Evolutionary conservation across 2,797 vertebrate species (phyloP), one percentile per base, ranked within the genome.

Genomic region (Epinephelus awoara): DNA sequence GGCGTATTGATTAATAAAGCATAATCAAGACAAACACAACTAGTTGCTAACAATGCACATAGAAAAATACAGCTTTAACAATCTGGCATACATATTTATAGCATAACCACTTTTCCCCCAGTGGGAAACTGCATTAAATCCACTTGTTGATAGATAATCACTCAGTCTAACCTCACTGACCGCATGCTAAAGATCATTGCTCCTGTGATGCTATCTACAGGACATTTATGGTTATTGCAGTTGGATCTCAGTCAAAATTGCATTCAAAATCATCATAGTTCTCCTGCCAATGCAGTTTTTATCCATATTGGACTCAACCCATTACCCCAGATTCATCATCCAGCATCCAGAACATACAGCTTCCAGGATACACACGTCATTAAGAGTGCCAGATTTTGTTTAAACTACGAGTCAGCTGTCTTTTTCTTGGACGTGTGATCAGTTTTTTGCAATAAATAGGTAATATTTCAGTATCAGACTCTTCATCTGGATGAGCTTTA

Each of bases 191-290:
- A 66, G n/a, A 59, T 1, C 27, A 21, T 76, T 62, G 79, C 63
- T 83, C 75, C 61, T 80, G 40, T 85, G 80, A 72, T 62, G 77
- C 85, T 88, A 88, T 80, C 89, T 91, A 64, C 18, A 79, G 90
- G 88, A 29, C 62, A 52, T 27, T 3, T 46, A 1, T 23, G 1
- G 61, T 23, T 44, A 87, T 55, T 83, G 62, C 73, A 38, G 7
- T 3, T 77, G 57, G 52, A 72, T 49, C n/a, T 3, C 17, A 13
- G 6, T 67, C 50, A 58, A 56, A 69, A 12, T 6, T 56, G 8
- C 42, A 18, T 29, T 13, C 2, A n/a, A 21, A 23, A 11, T n/a
- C 4, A 27, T 23, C 2, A 1, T 2, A n/a, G 11, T 63, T 50
- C 40, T 50, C 19, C 13, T 50, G 42, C 27, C 52, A 63, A 2